These are phyloP conservation scores for Lepidochrysops patricia DNA, from an alignment of 2,888 invertebrate genomes.

Conservation along the genomic window DNA sequence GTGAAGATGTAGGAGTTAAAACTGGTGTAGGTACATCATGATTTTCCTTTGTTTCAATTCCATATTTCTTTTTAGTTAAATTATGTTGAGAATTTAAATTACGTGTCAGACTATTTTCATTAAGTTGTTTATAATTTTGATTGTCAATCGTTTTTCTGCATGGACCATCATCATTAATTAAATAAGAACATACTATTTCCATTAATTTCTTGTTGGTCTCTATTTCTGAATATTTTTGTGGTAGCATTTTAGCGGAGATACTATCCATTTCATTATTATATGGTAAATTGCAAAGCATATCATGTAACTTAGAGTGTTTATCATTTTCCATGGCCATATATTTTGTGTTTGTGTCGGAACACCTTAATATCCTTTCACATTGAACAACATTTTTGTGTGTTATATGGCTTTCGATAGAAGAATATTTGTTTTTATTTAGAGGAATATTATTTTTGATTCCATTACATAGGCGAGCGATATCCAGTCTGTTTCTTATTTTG, in stretches of 20 bases:
- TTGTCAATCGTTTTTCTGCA: not conserved
- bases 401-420: not conserved
- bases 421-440: not conserved
- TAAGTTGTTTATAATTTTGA: too few species aligned
- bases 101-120: not conserved
- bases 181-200: slow-evolving; percentile 1
- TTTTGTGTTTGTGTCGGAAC: not conserved
- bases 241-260: not conserved
- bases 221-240: not conserved
- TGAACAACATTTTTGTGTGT: slow-evolving; percentile 4
- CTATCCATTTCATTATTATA: not conserved
- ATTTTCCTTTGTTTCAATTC: not conserved
- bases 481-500: not conserved
- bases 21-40: not conserved
- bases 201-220: not conserved
- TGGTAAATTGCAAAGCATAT: not conserved
- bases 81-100: not conserved
- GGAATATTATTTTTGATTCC: not conserved
- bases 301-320: not conserved
- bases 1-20: not conserved
- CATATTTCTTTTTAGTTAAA: too few species aligned
- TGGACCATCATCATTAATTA: not conserved
- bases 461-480: not conserved
- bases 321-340: not conserved
- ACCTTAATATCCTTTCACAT: slow-evolving; percentile 10